Percentiles rank a stretch among this genome's conserved stretches.
These are phyloP conservation scores for Sycophila texana DNA, from an alignment of 2,888 invertebrate species.

Conservation along the genomic window DNA sequence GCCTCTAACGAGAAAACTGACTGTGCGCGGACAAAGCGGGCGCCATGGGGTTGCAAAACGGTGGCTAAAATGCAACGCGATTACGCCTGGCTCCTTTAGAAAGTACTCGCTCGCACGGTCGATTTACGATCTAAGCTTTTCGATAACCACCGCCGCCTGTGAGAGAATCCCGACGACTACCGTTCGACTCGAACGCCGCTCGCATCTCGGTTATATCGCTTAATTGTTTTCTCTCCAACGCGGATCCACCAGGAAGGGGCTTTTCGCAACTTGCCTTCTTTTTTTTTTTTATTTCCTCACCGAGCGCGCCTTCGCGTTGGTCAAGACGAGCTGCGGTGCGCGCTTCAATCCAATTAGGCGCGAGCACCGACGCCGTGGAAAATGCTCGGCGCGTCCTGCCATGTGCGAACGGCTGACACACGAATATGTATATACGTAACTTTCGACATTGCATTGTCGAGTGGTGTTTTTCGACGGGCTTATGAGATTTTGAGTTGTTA, in stretches of 20 bases:
- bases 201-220: conserved; percentile 41
- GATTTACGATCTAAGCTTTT: not conserved
- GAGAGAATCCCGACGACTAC: conserved; percentile 16
- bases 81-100: not conserved
- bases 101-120: not conserved
- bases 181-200: conserved; percentile 22
- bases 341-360: conserved; percentile 20
- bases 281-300: conserved; percentile 38
- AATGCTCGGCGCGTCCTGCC: too few relatives aligned
- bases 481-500: not conserved
- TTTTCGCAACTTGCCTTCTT: conserved; percentile 25
- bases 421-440: not conserved
- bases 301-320: conserved; percentile 14
- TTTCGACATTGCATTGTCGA: conserved; percentile 4
- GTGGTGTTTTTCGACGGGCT: not conserved
- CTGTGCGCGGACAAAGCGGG: not conserved
- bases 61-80: not conserved
- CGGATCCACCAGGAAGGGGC: conserved; percentile 13
- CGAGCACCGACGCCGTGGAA: not conserved
- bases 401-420: not conserved
- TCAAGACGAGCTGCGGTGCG: conserved; percentile 26
- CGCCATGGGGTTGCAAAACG: conserved; percentile 5
- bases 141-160: not conserved
- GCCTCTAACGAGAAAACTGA: not conserved
- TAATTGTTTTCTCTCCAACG: conserved; percentile 37